These are phyloP conservation scores for Acridotheres tristis DNA, from an alignment of 2,797 vertebrate species.

Conservation along the genomic window DNA sequence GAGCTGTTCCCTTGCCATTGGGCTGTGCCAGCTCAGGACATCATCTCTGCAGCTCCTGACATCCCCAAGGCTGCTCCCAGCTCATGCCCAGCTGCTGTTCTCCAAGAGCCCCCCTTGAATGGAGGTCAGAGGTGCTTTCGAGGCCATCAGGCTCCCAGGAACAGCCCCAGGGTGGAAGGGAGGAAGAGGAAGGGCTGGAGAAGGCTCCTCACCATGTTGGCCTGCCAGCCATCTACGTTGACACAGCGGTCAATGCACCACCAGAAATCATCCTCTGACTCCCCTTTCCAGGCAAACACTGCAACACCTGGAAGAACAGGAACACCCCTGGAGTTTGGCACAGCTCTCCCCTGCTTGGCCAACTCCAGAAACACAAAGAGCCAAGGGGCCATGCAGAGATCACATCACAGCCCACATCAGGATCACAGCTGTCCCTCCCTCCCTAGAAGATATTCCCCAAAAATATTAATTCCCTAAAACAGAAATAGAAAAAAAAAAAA, in stretches of 20 bases:
- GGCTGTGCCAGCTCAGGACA: not conserved
- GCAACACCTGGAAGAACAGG: conserved; percentile 84
- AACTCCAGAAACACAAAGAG: not conserved
- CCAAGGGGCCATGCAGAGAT: not conserved
- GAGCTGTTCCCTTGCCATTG: not conserved
- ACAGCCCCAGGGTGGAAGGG: not conserved
- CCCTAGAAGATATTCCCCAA: not conserved
- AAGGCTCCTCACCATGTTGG: conserved; percentile 90
- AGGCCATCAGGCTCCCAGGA: not conserved
- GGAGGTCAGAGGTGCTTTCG: not conserved
- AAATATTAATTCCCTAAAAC: not conserved
- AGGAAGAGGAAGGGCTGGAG: not conserved
- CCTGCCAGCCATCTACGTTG: conserved; percentile 93
- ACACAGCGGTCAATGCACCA: conserved; percentile 99
- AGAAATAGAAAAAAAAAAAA: not conserved
- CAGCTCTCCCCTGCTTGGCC: not conserved
- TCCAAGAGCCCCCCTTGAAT: not conserved
- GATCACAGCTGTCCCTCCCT: not conserved
- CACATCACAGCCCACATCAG: not conserved
- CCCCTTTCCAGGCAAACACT: conserved; percentile 98
- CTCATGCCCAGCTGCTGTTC: not conserved
- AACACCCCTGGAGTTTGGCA: not conserved
- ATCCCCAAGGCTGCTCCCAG: not conserved
- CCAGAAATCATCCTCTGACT: conserved; percentile 99
- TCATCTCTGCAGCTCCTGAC: not conserved